Base-by-base conservation (phyloP, 2,888 invertebrate species). In the Drosophila colorata region DNA sequence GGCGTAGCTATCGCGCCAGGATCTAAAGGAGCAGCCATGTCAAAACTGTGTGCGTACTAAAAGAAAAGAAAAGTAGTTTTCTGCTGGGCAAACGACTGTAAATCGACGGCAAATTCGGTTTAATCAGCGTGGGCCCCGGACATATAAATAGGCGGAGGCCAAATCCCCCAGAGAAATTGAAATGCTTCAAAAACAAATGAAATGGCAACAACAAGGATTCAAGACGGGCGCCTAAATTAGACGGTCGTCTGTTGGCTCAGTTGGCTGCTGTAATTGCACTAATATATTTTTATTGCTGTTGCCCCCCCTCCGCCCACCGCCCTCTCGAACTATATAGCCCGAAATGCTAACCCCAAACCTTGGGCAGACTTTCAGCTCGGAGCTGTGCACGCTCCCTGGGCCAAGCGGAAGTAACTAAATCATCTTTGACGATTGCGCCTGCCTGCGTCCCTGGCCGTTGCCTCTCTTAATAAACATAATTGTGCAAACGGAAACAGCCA, bases 211-310 rank as follows among this genome's bases (percentile, higher is more conserved):
- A 38, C 52, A 59, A 43, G 48, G 43, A 47, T 16, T 40, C 41
- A 14, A 48, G 52, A 9, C 16, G 46, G 56, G 63, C 66, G 79
- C 76, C 83, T 83, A 83, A 83, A 86, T 88, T 74, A 88, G 80
- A 80, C 43, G 53, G 53, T 74, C 64, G 80, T 61, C 64, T 38
- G 48, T 20, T 61, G 80, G 67, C 80, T 70, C 85, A 71, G 85
- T 81, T 78, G 73, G 72, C 78, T 87, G 69, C 87, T 83, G 88
- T 90, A 90, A 90, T 90, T 91, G 90, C 88, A 87, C 76, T 87
- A 85, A 90, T 82, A 87, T 88, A 88, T 86, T 90, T 90, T 90
- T 90, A 91, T 90, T 90, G 88, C 82, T 78, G 25, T 72, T 71
- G 75, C 77, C 65, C 69, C 58, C 28, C 41, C 67, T 64, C 67